Percentiles rank a stretch among this genome's conserved stretches.
Conservation (phyloP, 2,888 invertebrate species). For the Dasysyrphus albostriatus region DNA sequence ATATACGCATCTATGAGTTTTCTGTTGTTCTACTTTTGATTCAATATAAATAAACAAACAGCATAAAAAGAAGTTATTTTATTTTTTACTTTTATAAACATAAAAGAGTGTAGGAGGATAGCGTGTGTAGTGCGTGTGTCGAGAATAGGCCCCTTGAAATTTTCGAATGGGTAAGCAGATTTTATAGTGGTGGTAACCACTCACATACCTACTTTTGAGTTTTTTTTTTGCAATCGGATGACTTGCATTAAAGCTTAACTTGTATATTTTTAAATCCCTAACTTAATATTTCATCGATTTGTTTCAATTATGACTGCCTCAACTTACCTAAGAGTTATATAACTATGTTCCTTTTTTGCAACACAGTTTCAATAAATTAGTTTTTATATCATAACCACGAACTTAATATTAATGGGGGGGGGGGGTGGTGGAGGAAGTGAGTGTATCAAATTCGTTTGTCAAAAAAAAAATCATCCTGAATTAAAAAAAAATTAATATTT, state of each 20-base stretch:
- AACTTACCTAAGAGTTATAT: too few species aligned
- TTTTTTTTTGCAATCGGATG: background rate
- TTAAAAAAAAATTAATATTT: too few species aligned
- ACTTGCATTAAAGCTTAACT: background rate
- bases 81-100: background rate
- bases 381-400: too few species aligned
- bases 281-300: too few species aligned
- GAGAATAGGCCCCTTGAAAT: background rate
- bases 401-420: too few species aligned
- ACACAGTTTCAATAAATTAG: too few species aligned
- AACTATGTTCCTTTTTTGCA: too few species aligned
- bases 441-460: too few species aligned
- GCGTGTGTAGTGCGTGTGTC: background rate
- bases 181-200: background rate
- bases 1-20: conserved; percentile 49
- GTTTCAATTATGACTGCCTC: too few species aligned
- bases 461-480: too few species aligned
- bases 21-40: conserved; percentile 56
- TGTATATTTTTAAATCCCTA: background rate
- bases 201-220: background rate
- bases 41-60: conserved; percentile 15
- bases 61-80: conserved; percentile 20
- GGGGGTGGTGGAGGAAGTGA: too few species aligned
- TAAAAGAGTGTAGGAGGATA: background rate
- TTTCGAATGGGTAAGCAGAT: background rate